Evolutionary conservation across 2,113 vertebrate species (phyloP), one percentile per base, ranked within the genome.

Genomic region (Calyptommatus sinebrachiatus): DNA sequence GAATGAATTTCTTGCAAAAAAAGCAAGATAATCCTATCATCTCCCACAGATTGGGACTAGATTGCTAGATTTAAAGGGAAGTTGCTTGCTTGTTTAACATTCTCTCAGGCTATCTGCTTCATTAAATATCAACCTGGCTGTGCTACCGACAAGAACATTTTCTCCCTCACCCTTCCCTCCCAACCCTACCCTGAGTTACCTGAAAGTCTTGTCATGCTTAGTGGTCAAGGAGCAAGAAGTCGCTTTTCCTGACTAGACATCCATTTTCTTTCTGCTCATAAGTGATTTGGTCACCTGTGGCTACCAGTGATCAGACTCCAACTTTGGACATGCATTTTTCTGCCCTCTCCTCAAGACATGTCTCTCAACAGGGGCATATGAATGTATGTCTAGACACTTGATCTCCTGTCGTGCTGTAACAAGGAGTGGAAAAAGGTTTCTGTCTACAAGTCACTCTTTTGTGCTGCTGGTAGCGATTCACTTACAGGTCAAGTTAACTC

Each of bases 51-150:
- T 5, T 9, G 22, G 26, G 22, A 26, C 63, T 0, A 29, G n/a
- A 12, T 16, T 66, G 65, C 65, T 29, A n/a, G 29, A 66, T 14
- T 29, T 14, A 29, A 66, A 76, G 69, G 71, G 79, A 84, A 85
- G 71, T 76, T 81, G 41, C 79, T 91, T 28, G 41, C 66, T 81
- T 82, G 41, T 57, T 71, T 84, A 90, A 83, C 87, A 83, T 86
- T 87, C 70, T 90, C 76, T 86, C 87, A 80, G 87, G 80, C 81
- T 90, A 81, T 89, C 88, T 89, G 83, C 86, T 89, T 88, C 91
- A 92, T 92, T 92, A 91, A 93, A 88, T 88, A 89, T 88, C 89
- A 93, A 91, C 89, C 85, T 87, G 83, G 85, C 68, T 86, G 88
- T 87, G 88, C 88, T 85, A 86, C 86, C 88, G 89, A 91, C 88